Conservation (phyloP, 2,888 invertebrate species). For the Lasioglossum malachurum region DNA sequence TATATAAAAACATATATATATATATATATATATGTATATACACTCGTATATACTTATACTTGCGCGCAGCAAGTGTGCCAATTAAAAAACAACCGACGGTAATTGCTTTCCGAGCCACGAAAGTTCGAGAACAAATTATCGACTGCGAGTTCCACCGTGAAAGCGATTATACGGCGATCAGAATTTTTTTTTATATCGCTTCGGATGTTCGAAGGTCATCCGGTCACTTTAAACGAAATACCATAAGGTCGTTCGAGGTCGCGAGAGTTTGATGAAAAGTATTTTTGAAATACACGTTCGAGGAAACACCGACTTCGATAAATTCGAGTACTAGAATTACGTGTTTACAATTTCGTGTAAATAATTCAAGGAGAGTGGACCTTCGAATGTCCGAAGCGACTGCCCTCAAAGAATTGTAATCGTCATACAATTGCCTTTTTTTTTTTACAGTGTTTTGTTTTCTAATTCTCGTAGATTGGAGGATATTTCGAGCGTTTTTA, state of each 20-base stretch:
- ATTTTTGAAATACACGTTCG: background rate
- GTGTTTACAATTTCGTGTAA: background rate
- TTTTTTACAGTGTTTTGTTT: background rate
- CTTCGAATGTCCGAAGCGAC: background rate
- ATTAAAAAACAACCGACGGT: background rate
- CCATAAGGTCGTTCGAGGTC: background rate
- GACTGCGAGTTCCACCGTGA: background rate
- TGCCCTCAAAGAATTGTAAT: background rate
- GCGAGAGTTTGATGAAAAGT: background rate
- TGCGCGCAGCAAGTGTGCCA: background rate
- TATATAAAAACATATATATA: slow-evolving; percentile 21
- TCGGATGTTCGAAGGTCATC: background rate
- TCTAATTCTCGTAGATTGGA: background rate
- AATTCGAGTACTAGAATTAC: background rate
- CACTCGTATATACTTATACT: background rate
- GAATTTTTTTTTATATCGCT: background rate
- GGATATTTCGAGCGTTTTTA: background rate
- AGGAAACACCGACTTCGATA: background rate
- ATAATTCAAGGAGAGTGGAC: background rate
- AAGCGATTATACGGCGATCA: background rate
- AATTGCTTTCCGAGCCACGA: background rate
- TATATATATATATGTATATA: background rate
- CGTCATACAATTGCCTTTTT: background rate
- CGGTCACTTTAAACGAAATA: background rate
- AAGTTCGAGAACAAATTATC: background rate